Percentiles rank a stretch among this genome's conserved stretches.
phyloP scores from a whole-genome alignment of 2,888 invertebrate species.

The Cephus runcator region DNA sequence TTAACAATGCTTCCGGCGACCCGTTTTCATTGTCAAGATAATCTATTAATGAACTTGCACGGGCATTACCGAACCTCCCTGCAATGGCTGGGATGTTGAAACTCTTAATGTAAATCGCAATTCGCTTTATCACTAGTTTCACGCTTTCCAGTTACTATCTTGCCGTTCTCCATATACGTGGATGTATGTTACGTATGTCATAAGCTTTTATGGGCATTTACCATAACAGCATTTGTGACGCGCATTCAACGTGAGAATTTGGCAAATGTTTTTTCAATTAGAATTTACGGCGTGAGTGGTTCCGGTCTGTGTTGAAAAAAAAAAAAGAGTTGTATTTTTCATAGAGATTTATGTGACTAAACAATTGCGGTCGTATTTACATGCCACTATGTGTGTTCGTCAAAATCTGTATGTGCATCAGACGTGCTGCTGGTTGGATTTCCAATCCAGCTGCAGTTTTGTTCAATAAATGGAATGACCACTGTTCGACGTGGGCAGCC shows the following conservation, averaged over 20 bases:
- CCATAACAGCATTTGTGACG: background rate
- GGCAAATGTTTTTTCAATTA: background rate
- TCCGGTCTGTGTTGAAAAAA: background rate
- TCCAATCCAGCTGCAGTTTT: background rate
- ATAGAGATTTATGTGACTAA: background rate
- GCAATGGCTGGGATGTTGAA: background rate
- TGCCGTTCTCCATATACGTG: background rate
- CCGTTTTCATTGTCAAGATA: conserved; percentile 2
- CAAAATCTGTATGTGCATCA: background rate
- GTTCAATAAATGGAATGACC: background rate
- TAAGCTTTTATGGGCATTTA: background rate
- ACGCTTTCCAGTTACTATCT: background rate
- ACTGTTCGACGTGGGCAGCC: no score
- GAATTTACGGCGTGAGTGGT: background rate
- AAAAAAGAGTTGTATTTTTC: background rate
- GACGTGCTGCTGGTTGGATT: background rate
- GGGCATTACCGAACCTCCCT: background rate
- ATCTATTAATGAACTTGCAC: conserved; percentile 14
- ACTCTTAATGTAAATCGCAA: background rate
- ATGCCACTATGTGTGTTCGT: background rate
- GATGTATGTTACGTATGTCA: background rate
- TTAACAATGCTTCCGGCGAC: background rate
- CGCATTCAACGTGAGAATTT: background rate
- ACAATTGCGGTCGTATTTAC: background rate
- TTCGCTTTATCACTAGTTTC: background rate